Base-by-base conservation (phyloP, 2,113 vertebrate genomes). In the Ceuthmochares aereus region DNA sequence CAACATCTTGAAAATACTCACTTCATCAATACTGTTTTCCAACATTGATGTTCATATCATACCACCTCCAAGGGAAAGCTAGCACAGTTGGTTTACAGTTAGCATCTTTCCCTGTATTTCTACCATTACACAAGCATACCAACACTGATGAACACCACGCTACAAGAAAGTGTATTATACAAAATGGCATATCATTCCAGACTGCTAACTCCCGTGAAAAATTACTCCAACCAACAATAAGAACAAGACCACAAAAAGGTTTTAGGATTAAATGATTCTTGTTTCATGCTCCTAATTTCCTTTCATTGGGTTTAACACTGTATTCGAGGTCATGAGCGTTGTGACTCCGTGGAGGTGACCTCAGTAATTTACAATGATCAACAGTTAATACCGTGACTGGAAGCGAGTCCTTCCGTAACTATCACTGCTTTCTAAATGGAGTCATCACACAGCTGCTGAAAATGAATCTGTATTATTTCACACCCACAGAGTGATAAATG, bases 221-320 rank as follows among this genome's bases (percentile, higher is more conserved):
- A 93, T 45, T 0, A 93, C 56, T 86, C 69, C 17, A 60, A 85
- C 34, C 67, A 86, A 52, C 16, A 91, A n/a, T 40, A 72, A 82
- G 66, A 47, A 89, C 87, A 93, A 84, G 49, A 73, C 30, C 27
- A 69, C 60, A 67, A 45, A 87, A 22, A 68, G 63, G 72, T 69
- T 93, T 62, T 45, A 77, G 51, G 45, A 81, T 29, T 11, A 81
- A 86, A 77, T 55, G 76, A 96, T 95, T 73, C 63, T 60, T 70
- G 59, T 95, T 97, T 95, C 84, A 85, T 75, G 80, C 37, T 94
- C 75, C 85, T 96, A 86, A 94, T 84, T 96, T 95, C 70, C 69
- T 89, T 94, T 81, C 47, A 89, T 43, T 81, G 25, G 27, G 22
- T 62, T 86, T 83, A 92, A 90, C 72, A 59, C 78, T 23, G 40